Evolutionary conservation across 1,140 invertebrate genomes (phyloP).

Genomic region (Nephotettix cincticeps): DNA sequence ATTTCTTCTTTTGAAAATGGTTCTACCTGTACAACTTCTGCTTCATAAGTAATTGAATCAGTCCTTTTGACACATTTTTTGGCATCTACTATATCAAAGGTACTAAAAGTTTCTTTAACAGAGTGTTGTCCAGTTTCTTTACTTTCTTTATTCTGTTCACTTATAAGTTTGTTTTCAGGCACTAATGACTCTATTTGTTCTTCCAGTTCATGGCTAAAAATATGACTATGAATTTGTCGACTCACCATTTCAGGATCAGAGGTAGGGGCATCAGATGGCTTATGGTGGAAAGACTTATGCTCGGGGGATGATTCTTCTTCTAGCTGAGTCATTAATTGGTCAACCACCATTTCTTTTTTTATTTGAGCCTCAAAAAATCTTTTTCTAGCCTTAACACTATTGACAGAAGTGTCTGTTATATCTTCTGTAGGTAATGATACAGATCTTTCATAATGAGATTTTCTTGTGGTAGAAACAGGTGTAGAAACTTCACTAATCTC

Average conservation of each 20-base stretch:
- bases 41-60: slow-evolving; percentile 31
- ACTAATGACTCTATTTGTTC: slow-evolving; percentile 46
- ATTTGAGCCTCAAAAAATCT: slow-evolving; percentile 53
- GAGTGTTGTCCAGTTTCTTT: slow-evolving; percentile 27
- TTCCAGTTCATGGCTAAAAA: slow-evolving; percentile 46
- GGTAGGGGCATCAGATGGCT: slow-evolving; percentile 34
- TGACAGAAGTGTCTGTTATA: slow-evolving; percentile 45
- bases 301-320: slow-evolving; percentile 55
- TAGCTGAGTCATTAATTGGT: slow-evolving; percentile 49
- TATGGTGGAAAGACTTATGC: slow-evolving; percentile 44
- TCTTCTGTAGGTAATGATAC: slow-evolving; percentile 51
- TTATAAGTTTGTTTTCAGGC: slow-evolving; percentile 39
- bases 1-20: not conserved
- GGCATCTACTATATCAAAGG: slow-evolving; percentile 30
- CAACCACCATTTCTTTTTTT: slow-evolving; percentile 52
- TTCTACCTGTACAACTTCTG: slow-evolving; percentile 26
- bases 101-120: slow-evolving; percentile 14
- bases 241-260: slow-evolving; percentile 43
- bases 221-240: slow-evolving; percentile 46
- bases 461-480: slow-evolving; percentile 35
- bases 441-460: slow-evolving; percentile 50
- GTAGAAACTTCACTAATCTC: not conserved
- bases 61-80: slow-evolving; percentile 30
- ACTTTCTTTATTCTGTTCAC: slow-evolving; percentile 26
- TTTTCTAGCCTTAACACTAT: slow-evolving; percentile 46